Base-by-base conservation (phyloP, 2,797 vertebrate species). In the Acipenser oxyrinchus region DNA sequence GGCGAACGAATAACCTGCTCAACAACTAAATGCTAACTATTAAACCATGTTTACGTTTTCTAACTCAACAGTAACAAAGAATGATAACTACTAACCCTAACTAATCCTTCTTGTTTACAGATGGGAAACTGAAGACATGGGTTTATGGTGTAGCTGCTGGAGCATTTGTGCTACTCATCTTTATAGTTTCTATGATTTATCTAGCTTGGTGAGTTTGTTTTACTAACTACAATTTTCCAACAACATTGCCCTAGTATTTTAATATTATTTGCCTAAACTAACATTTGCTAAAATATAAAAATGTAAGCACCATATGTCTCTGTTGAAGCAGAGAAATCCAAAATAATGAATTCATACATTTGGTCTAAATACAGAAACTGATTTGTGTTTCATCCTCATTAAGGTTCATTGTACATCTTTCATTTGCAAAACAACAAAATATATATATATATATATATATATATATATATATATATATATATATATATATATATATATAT, bases 101-200 rank as follows among this genome's bases (percentile, higher is more conserved):
- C 55, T 58, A 58, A 49, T 73, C 71, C 68, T 85, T 80, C 71
- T 90, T 90, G 81, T 87, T 87, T 89, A 81, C 92, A 99, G 97
- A 99, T 86, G 97, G 97, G 73, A 94, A 88, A 86, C 86, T 99
- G 89, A 98, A 98, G 93, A 96, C 95, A 81, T 99, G 97, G 97
- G 97, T 99, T 83, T 99, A 97, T 55, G 97, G 96, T 74, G 96
- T 98, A 78, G 94, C 94, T 71, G 95, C 95, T 48, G 96, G 96
- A 75, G 94, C 91, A 74, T 91, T 95, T 82, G 95, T 99, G 83
- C 93, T 99, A 80, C 90, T 99, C 87, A 88, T 98, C 86, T 99
- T 99, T 90, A 87, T 99, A 89, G 88, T 96, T 84, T 98, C 97
- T 88, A 95, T 99, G 96, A 94, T 95, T 89, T 99, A 98, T 89